Evolutionary conservation across 1,140 invertebrate genomes (phyloP).

Genomic region (Amphibalanus amphitrite): DNA sequence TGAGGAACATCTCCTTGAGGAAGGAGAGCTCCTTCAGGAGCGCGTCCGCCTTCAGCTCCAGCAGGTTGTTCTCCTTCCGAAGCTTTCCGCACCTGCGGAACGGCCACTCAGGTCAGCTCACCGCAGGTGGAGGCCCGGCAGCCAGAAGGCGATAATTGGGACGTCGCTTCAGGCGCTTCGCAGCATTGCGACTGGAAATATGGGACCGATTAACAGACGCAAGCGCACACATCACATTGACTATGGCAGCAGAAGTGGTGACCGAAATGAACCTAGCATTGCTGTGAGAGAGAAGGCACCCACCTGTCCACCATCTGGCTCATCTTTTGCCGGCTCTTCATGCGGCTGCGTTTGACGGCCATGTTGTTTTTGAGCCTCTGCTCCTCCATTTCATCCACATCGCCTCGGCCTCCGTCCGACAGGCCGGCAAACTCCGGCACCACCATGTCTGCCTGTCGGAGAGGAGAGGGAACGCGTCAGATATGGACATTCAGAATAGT

Average conservation of each 20-base stretch:
- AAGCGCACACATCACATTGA: background rate
- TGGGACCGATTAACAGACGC: background rate
- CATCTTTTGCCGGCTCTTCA: constrained; percentile 12
- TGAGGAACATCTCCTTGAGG: constrained; percentile 68
- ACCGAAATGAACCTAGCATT: no score
- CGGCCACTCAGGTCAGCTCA: background rate
- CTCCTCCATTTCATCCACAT: background rate
- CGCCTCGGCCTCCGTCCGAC: no score
- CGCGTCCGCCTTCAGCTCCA: constrained; percentile 70
- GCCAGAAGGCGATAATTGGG: background rate
- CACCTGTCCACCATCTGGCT: constrained; percentile 10
- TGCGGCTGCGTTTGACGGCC: constrained; percentile 10
- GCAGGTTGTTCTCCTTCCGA: constrained; percentile 50
- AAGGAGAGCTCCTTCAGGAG: constrained; percentile 68
- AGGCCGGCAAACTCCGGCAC: background rate
- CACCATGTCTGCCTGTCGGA: background rate
- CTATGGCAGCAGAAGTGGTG: no score
- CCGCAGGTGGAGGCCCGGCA: background rate
- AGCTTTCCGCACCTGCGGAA: constrained; percentile 1
- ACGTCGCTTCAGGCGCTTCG: background rate
- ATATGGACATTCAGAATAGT: no score
- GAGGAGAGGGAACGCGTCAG: no score
- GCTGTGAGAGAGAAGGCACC: no score
- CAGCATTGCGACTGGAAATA: background rate
- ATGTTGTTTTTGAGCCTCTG: constrained; percentile 10